Evolutionary conservation across 1,140 invertebrate species (phyloP).

Genomic region (Capitella teleta): DNA sequence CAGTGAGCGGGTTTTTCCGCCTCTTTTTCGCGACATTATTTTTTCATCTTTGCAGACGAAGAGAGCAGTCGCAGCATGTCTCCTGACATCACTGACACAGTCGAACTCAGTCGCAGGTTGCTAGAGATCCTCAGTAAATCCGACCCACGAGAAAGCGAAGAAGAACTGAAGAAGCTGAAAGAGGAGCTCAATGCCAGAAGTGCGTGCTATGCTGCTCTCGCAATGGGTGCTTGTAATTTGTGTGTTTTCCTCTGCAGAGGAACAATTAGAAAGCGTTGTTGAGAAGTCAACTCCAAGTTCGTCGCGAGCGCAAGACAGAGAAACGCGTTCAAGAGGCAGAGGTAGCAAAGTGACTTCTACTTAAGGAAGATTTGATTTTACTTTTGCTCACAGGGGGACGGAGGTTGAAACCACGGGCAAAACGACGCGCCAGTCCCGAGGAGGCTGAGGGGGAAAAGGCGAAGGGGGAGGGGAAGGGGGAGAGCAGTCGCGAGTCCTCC

Average conservation of each 20-base stretch:
- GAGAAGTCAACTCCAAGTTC: too few relatives aligned
- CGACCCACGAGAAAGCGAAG: slow-evolving; percentile 33
- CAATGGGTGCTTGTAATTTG: neutral
- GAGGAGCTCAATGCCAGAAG: slow-evolving; percentile 27
- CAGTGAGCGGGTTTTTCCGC: too few relatives aligned
- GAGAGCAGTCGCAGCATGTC: slow-evolving; percentile 2
- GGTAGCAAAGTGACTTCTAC: too few relatives aligned
- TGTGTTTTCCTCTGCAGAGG: too few relatives aligned
- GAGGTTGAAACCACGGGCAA: neutral
- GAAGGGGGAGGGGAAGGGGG: neutral
- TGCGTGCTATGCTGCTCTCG: slow-evolving; percentile 8
- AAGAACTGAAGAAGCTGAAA: slow-evolving; percentile 35
- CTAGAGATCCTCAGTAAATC: slow-evolving; percentile 22
- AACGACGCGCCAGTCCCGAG: slow-evolving; percentile 13
- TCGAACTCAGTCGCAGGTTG: slow-evolving; percentile 16
- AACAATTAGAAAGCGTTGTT: too few relatives aligned
- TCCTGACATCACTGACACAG: slow-evolving; percentile 4
- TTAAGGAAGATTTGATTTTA: too few relatives aligned
- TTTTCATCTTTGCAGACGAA: neutral
- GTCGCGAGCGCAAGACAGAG: too few relatives aligned
- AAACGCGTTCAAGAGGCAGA: too few relatives aligned
- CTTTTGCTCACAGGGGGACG: too few relatives aligned
- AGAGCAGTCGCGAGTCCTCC: slow-evolving; percentile 13
- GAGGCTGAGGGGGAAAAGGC: slow-evolving; percentile 12
- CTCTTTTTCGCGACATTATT: too few relatives aligned